phyloP scores from a whole-genome alignment of 2,888 invertebrate genomes.

The Steinernema hermaphroditum region DNA sequence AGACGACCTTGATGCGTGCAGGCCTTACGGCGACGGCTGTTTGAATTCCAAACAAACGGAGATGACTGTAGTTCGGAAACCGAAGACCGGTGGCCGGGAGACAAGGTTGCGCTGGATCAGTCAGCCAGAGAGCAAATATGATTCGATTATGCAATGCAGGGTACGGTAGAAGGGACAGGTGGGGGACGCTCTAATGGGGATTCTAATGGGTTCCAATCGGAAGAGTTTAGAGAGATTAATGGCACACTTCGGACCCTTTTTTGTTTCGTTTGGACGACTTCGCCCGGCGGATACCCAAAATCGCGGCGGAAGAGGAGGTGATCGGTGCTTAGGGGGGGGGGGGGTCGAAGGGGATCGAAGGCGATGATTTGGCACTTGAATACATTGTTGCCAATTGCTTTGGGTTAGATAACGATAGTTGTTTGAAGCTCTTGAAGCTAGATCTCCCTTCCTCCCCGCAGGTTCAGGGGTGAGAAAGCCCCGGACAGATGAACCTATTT shows the following conservation, averaged over 20 bases:
- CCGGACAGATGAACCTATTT: too few relatives aligned
- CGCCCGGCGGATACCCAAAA: neutral
- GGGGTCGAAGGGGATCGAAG: neutral
- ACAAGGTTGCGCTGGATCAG: constrained; percentile 20
- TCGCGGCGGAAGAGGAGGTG: neutral
- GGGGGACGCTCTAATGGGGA: constrained; percentile 20
- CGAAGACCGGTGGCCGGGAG: constrained; percentile 12
- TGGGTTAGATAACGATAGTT: too few relatives aligned
- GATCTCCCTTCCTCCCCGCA: too few relatives aligned
- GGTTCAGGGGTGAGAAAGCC: too few relatives aligned
- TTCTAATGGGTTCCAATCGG: constrained; percentile 28
- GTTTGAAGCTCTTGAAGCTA: too few relatives aligned
- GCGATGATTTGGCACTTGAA: too few relatives aligned
- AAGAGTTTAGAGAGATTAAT: constrained; percentile 29
- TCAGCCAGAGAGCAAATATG: neutral
- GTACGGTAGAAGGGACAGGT: constrained; percentile 21
- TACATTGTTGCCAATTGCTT: too few relatives aligned
- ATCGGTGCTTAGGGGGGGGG: neutral
- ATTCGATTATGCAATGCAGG: constrained; percentile 19
- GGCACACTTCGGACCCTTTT: neutral
- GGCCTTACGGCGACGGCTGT: neutral
- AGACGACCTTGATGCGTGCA: constrained; percentile 27
- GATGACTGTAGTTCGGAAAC: constrained; percentile 16
- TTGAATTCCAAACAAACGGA: neutral
- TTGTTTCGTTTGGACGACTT: neutral